phyloP scores from a whole-genome alignment of 2,888 invertebrate genomes.

The Cantharis flavilabris region DNA sequence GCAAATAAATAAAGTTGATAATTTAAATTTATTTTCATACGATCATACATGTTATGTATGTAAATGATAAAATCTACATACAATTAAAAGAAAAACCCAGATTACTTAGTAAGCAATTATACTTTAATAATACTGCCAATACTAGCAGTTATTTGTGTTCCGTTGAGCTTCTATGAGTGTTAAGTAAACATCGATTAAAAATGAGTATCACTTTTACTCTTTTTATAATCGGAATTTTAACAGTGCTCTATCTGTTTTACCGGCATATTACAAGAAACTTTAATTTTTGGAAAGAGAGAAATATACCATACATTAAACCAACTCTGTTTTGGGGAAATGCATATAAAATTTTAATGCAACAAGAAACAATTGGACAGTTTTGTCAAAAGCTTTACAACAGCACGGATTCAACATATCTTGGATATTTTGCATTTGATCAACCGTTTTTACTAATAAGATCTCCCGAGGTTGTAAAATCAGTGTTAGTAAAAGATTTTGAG shows the following conservation, averaged over 20 bases:
- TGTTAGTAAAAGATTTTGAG: conserved; percentile 55
- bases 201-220: neutral
- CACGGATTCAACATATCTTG: conserved; percentile 49
- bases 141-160: neutral
- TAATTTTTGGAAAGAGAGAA: conserved; percentile 54
- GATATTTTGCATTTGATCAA: conserved; percentile 55
- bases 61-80: neutral
- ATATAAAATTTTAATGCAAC: conserved; percentile 46
- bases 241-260: neutral
- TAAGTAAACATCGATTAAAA: neutral
- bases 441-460: conserved; percentile 54
- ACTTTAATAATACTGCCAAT: neutral
- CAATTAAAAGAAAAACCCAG: neutral
- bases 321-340: conserved; percentile 54
- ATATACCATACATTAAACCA: conserved; percentile 51
- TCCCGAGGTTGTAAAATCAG: conserved; percentile 52
- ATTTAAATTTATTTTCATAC: neutral
- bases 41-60: neutral
- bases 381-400: conserved; percentile 42
- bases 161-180: neutral
- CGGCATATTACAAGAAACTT: conserved; percentile 37
- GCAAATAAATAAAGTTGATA: neutral
- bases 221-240: neutral
- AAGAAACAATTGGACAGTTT: conserved; percentile 45
- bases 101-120: neutral